Conservation (phyloP, 2,797 vertebrate genomes). For the Corythornis leucogaster region DNA sequence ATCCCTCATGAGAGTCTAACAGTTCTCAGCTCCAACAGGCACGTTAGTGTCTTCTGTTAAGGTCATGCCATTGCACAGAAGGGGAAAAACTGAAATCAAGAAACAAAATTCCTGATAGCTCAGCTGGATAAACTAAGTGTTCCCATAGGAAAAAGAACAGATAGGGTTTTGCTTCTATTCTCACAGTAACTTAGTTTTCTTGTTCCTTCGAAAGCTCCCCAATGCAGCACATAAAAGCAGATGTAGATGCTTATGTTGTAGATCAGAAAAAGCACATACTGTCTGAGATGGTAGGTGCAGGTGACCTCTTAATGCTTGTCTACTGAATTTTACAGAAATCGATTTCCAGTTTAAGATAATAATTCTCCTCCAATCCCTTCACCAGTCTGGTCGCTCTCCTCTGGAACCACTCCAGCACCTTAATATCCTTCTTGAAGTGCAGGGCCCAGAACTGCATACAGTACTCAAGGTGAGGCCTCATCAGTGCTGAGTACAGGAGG, state of each 20-base stretch:
- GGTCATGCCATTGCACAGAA: neutral
- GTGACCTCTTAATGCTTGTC: neutral
- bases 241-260: neutral
- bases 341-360: neutral
- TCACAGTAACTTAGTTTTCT: rapidly evolving
- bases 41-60: neutral
- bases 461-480: no score
- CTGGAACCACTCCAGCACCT: no score
- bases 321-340: neutral
- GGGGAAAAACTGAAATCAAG: neutral
- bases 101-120: neutral
- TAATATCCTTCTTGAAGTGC: no score
- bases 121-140: neutral
- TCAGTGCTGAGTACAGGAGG: no score
- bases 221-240: neutral
- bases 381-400: no score
- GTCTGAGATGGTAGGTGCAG: neutral
- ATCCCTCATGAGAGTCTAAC: neutral
- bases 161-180: neutral
- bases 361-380: no score
- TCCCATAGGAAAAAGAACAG: neutral
- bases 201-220: neutral
- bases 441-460: no score
- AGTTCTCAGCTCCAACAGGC: neutral
- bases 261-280: neutral